Conservation (phyloP, 2,113 vertebrate genomes). For the Galeopterus variegatus region DNA sequence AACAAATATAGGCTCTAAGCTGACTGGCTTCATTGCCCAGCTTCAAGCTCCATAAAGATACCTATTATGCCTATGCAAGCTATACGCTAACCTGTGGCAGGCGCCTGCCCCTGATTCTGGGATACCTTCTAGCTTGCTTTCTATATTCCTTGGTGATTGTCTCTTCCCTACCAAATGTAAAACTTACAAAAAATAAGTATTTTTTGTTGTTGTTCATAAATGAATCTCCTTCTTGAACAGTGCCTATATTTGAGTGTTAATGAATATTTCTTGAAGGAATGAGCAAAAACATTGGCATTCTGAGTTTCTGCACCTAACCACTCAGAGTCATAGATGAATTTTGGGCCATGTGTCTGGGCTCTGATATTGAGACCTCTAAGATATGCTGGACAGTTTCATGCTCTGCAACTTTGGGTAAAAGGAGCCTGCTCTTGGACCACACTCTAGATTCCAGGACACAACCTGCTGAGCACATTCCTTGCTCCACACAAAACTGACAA, state of each 20-base stretch:
- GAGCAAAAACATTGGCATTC: background rate
- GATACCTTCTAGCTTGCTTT: background rate
- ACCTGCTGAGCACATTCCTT: background rate
- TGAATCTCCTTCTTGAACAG: background rate
- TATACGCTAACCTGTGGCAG: background rate
- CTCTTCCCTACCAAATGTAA: background rate
- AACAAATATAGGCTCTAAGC: background rate
- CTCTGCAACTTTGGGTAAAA: background rate
- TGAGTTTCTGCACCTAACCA: background rate
- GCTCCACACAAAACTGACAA: background rate
- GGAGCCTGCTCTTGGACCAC: background rate
- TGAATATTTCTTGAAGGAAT: constrained; percentile 37
- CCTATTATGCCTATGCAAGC: background rate
- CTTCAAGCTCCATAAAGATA: background rate
- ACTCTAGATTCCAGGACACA: background rate
- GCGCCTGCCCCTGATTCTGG: background rate
- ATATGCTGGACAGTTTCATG: background rate
- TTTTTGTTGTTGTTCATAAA: background rate
- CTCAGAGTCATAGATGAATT: background rate
- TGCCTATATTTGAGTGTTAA: background rate
- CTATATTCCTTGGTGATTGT: background rate
- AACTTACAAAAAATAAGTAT: background rate
- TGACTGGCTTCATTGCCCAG: background rate
- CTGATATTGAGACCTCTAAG: background rate
- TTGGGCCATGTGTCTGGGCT: background rate